Percentiles rank a stretch among this genome's conserved stretches.
Evolutionary conservation across 2,888 invertebrate genomes (phyloP).

Genomic region (Chalcis sispes): DNA sequence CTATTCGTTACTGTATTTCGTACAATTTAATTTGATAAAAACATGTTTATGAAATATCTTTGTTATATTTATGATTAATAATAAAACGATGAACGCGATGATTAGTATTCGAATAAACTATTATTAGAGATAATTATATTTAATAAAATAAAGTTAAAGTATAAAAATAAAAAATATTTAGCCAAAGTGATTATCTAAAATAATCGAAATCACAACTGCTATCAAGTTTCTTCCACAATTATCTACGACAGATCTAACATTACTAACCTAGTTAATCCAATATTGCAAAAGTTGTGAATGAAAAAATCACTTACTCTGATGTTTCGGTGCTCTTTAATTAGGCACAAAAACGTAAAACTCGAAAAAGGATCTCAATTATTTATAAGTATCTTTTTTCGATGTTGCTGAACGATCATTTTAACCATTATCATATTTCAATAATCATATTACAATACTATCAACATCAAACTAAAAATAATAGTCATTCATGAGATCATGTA

Average conservation of each 20-base stretch:
- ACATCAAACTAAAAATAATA: conserved; percentile 24
- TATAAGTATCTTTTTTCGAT: conserved; percentile 42
- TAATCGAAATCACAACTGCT: too few relatives aligned
- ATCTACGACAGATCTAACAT: conserved; percentile 62
- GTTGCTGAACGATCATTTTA: too few relatives aligned
- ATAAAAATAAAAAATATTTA: background rate
- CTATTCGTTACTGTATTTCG: too few relatives aligned
- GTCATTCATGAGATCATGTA: background rate
- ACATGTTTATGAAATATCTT: too few relatives aligned
- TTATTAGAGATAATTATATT: too few relatives aligned
- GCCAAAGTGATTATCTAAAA: conserved; percentile 15
- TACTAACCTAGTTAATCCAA: conserved; percentile 63
- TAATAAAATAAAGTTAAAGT: background rate
- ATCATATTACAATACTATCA: conserved; percentile 27
- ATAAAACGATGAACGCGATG: too few relatives aligned
- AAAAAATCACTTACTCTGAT: conserved; percentile 74
- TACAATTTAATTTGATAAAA: too few relatives aligned
- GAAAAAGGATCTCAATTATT: conserved; percentile 36
- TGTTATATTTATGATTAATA: too few relatives aligned
- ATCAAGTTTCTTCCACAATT: conserved; percentile 20
- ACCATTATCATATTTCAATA: too few relatives aligned
- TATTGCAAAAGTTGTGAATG: conserved; percentile 53
- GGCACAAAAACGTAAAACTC: conserved; percentile 34
- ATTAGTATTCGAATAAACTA: too few relatives aligned
- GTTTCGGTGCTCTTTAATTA: conserved; percentile 64